Percentiles rank a stretch among this genome's conserved stretches.
These are phyloP conservation scores for Amia ocellicauda DNA, from an alignment of 2,113 vertebrate species.

Conservation along the genomic window DNA sequence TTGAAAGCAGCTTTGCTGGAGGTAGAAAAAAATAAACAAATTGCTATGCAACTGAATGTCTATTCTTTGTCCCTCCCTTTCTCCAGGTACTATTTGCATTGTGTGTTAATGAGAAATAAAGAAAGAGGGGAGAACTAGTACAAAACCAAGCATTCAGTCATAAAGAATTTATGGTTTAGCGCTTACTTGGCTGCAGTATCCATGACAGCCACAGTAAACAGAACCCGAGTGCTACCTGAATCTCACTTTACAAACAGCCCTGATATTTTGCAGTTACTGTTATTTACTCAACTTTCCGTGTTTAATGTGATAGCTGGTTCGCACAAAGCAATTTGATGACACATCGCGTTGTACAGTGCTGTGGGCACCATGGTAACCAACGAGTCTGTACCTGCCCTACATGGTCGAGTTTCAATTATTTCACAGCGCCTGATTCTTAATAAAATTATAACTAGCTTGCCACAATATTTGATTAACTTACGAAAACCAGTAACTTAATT, in stretches of 20 bases:
- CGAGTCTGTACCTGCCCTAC: conserved; percentile 82
- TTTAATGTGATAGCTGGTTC: conserved; percentile 63
- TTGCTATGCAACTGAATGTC: conserved; percentile 57
- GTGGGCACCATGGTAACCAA: conserved; percentile 70
- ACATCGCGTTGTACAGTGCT: conserved; percentile 58
- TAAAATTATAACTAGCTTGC: conserved; percentile 45
- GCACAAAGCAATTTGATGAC: conserved; percentile 76
- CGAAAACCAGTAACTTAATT: conserved; percentile 69
- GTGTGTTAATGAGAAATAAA: conserved; percentile 36
- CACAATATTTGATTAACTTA: conserved; percentile 69
- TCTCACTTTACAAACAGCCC: conserved; percentile 65
- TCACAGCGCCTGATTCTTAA: conserved; percentile 67
- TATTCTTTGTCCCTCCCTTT: conserved; percentile 51
- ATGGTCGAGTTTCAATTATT: conserved; percentile 67
- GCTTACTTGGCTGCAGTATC: conserved; percentile 63
- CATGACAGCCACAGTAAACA: conserved; percentile 73
- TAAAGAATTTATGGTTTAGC: conserved; percentile 61
- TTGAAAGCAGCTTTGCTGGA: conserved; percentile 47
- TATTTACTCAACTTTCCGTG: conserved; percentile 80
- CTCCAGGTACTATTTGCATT: conserved; percentile 57
- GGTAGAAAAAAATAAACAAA: conserved; percentile 55
- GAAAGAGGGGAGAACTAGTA: conserved; percentile 48
- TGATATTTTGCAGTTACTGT: conserved; percentile 60
- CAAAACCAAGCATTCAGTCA: conserved; percentile 59
- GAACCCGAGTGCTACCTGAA: conserved; percentile 53